Evolutionary conservation across 64 coral and sea anemone species (phyloP).

Genomic region (Trachythela sp.): DNA sequence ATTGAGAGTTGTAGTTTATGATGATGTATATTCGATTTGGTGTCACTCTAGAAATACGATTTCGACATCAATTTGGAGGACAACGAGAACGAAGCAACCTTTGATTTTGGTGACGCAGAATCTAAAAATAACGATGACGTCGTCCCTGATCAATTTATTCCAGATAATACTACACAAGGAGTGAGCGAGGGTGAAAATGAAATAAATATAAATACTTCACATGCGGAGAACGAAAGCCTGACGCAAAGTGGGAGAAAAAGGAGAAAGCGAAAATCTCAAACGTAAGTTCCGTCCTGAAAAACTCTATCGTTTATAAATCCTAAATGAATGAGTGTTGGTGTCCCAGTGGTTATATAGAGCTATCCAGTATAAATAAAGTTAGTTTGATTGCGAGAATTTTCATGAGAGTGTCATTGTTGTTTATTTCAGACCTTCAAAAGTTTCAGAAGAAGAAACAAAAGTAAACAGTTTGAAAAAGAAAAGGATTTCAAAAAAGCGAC

Average conservation of each 20-base stretch:
- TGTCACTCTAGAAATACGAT: neutral
- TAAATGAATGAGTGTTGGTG: too few relatives aligned
- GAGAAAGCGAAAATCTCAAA: neutral
- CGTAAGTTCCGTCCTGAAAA: neutral
- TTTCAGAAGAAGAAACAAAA: neutral
- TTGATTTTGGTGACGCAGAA: neutral
- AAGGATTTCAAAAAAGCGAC: neutral
- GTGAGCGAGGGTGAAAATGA: neutral
- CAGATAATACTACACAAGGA: neutral
- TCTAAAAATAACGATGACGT: neutral
- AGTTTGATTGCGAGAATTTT: too few relatives aligned
- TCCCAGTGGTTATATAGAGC: too few relatives aligned
- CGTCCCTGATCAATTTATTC: too few relatives aligned
- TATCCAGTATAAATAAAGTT: too few relatives aligned
- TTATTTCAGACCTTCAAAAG: neutral
- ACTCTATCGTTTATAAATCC: too few relatives aligned
- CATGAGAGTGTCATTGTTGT: neutral
- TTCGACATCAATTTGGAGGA: neutral
- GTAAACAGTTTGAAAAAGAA: neutral
- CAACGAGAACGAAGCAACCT: neutral
- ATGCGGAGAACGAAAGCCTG: neutral
- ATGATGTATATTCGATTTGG: too few relatives aligned
- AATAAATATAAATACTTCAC: neutral
- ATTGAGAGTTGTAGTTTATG: too few relatives aligned
- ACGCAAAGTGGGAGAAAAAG: neutral